phyloP scores from a whole-genome alignment of 2,888 invertebrate genomes.

The Leucoptera coffeella region DNA sequence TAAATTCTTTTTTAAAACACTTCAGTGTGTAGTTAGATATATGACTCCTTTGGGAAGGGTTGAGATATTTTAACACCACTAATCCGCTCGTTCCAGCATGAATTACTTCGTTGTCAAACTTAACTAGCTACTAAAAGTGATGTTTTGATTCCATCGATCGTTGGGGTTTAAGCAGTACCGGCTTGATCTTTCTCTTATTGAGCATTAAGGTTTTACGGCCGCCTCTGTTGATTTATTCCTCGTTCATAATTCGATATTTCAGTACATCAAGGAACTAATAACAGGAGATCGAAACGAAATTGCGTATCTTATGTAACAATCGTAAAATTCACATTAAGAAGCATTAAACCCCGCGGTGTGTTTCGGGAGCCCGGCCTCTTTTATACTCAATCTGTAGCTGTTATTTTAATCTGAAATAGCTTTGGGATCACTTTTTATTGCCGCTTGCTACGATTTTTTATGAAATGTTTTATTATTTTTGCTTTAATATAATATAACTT shows the following conservation, averaged over 20 bases:
- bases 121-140: no score
- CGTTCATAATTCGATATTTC: conserved; percentile 50
- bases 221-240: conserved; percentile 45
- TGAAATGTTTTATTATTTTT: conserved; percentile 32
- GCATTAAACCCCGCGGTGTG: conserved; percentile 37
- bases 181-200: no score
- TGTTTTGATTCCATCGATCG: no score
- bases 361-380: conserved; percentile 26
- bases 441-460: conserved; percentile 24
- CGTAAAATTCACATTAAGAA: conserved; percentile 51
- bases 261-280: conserved; percentile 48
- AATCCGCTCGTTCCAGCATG: no score
- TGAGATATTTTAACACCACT: no score
- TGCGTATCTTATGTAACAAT: conserved; percentile 48
- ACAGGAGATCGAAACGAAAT: conserved; percentile 42
- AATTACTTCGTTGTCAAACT: no score
- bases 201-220: conserved; percentile 48
- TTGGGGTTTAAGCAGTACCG: no score
- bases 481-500: conserved; percentile 41
- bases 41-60: no score
- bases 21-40: no score
- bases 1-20: no score
- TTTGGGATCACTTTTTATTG: conserved; percentile 34
- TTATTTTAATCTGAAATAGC: conserved; percentile 34
- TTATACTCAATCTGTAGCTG: conserved; percentile 44